Base-by-base conservation (phyloP, 2,113 vertebrate species). In the Hemichromis elongatus region DNA sequence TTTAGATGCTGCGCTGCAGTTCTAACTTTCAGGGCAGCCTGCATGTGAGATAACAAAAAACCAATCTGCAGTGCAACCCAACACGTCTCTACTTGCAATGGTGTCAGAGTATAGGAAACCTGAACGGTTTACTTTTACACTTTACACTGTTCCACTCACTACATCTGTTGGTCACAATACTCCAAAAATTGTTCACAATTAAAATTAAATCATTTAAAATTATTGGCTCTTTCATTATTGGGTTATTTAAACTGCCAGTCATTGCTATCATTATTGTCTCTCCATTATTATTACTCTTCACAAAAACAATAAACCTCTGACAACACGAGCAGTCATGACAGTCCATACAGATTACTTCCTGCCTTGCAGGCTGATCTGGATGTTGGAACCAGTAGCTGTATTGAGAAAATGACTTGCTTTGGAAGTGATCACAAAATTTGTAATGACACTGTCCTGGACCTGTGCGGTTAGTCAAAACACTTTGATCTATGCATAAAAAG, bases 401-500 rank as follows among this genome's bases (percentile, higher is more conserved):
- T 33, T 9, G 21, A 13, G 47, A 7, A 54, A 40, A 82, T 28
- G 16, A 35, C 30, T 55, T 53, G 19, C 45, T 61, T 35, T 83
- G 35, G 84, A 75, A 30, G 24, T 70, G 21, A 52, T 86, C 79
- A 21, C 54, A 53, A 37, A 18, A 21, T 66, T 52, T 50, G 47
- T 55, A 47, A 47, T 77, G 42, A 75, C 45, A 52, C 45, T 52
- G 70, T 75, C 47, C 26, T 75, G 45, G 45, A 75, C 26, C 70
- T 59, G 50, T 73, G 54, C 61, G 61, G 45, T 68, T 40, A 10
- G 4, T 53, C 63, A 42, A 68, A 68, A 68, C 35, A 42, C 35
- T 68, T 68, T 42, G 42, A 86, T 85, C 84, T 90, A 81, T 90
- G 82, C 91, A 89, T 83, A 78, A 42, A 59, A 80, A 66, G 61